Evolutionary conservation across 2,113 vertebrate species (phyloP).

Genomic region (Phoxinus phoxinus): DNA sequence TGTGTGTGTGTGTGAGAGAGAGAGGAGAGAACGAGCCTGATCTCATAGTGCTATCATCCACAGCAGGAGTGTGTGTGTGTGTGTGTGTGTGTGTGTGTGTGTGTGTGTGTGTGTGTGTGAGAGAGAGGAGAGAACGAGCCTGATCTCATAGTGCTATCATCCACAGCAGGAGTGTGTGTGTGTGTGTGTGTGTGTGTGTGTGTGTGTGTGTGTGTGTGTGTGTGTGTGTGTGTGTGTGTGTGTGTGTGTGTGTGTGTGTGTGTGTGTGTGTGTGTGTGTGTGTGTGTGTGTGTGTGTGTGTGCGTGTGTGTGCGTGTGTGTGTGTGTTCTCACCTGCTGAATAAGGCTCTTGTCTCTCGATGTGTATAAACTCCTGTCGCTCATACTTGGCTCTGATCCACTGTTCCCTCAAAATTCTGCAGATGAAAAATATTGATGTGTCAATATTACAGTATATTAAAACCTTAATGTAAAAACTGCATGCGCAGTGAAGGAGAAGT

Average conservation of each 20-base stretch:
- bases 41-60: no score
- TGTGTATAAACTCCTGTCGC: conserved; percentile 90
- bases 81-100: neutral
- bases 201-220: neutral
- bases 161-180: neutral
- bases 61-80: neutral
- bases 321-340: conserved; percentile 83
- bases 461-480: neutral
- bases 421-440: conserved; percentile 30
- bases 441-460: neutral
- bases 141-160: no score
- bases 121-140: no score
- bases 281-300: neutral
- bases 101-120: no score
- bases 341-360: conserved; percentile 94
- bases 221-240: neutral
- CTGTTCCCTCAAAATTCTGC: conserved; percentile 91
- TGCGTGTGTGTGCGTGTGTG: neutral
- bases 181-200: no score
- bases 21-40: no score
- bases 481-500: neutral
- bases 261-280: neutral
- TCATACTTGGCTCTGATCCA: conserved; percentile 97
- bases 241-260: neutral
- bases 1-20: no score